These are phyloP conservation scores for Tyto alba DNA, from an alignment of 2,113 vertebrate species.

Conservation along the genomic window DNA sequence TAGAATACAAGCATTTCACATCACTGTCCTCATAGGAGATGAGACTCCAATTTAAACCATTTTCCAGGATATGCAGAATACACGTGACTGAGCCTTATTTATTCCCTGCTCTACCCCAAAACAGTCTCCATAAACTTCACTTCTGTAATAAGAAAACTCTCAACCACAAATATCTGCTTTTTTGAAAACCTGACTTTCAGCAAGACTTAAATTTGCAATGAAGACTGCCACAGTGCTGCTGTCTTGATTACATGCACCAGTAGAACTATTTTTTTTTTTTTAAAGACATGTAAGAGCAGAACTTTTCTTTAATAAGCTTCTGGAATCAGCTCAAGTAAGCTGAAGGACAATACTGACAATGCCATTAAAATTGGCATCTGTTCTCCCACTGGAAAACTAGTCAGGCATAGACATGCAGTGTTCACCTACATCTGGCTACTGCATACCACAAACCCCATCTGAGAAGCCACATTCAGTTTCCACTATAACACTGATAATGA, in stretches of 20 bases:
- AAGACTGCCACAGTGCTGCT: background rate
- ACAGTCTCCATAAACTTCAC: background rate
- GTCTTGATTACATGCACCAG: background rate
- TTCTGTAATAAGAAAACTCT: background rate
- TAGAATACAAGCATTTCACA: background rate
- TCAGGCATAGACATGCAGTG: background rate
- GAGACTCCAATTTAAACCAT: background rate
- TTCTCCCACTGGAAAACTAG: slow-evolving; percentile 36
- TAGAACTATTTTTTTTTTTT: background rate
- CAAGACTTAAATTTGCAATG: background rate
- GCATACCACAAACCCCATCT: background rate
- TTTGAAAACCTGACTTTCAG: background rate
- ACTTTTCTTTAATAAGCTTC: slow-evolving; percentile 4
- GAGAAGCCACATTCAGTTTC: slow-evolving; percentile 16
- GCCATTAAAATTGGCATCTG: slow-evolving; percentile 36
- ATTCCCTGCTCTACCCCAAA: background rate
- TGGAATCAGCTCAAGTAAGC: background rate
- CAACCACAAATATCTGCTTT: background rate
- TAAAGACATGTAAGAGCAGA: background rate
- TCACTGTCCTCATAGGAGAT: background rate
- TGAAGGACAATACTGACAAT: slow-evolving; percentile 31
- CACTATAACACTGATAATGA: background rate
- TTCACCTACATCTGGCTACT: slow-evolving; percentile 33
- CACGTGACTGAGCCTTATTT: background rate
- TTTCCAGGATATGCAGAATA: background rate